Evolutionary conservation across 2,888 invertebrate species (phyloP).

Genomic region (Cloeon dipterum): DNA sequence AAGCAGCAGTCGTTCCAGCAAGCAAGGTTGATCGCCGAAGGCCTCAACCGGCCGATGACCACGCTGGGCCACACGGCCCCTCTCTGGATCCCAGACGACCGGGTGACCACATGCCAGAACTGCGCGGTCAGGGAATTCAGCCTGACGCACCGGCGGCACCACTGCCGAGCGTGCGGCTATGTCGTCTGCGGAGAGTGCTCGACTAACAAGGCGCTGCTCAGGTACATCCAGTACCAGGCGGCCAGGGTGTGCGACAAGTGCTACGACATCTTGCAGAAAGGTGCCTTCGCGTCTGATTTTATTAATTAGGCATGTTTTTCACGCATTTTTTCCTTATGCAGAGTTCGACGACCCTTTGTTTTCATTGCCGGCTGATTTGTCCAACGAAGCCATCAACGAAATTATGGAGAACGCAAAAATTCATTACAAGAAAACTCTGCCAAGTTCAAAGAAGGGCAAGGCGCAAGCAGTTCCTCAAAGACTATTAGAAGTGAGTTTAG

Average conservation of each 20-base stretch:
- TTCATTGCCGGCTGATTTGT: not conserved
- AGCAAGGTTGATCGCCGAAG: conserved; percentile 6
- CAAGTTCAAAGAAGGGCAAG: conserved; percentile 10
- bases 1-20: conserved; percentile 19
- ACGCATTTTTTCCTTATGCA: conserved; percentile 9
- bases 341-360: conserved; percentile 10
- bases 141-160: conserved; percentile 36
- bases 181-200: conserved; percentile 38
- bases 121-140: conserved; percentile 33
- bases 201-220: conserved; percentile 24
- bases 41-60: not conserved
- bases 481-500: conserved; percentile 15
- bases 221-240: conserved; percentile 22
- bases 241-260: conserved; percentile 28
- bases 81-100: conserved; percentile 30
- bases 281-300: conserved; percentile 9
- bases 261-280: conserved; percentile 18
- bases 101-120: conserved; percentile 37
- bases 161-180: conserved; percentile 41
- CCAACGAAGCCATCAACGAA: not conserved
- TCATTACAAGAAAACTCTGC: conserved; percentile 13
- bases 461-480: conserved; percentile 15
- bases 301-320: not conserved
- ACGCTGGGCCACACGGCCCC: conserved; percentile 17
- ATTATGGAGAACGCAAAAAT: conserved; percentile 10